Evolutionary conservation across 2,888 invertebrate genomes (phyloP), one percentile per base, ranked within the genome.

Genomic region (Eulithis testata): DNA sequence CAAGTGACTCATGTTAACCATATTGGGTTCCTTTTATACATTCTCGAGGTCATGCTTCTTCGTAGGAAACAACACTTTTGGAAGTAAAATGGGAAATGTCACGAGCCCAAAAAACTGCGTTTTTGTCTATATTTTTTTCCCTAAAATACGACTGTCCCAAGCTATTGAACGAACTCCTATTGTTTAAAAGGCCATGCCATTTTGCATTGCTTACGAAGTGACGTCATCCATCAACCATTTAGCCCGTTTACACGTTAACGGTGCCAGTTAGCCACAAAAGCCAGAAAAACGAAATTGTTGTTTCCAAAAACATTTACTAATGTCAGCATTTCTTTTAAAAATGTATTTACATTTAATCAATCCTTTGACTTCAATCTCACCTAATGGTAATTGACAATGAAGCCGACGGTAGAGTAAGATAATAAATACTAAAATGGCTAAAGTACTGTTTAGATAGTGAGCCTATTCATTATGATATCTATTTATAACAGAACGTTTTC

Each of bases 141-240:
- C 8, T 45, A 53, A 61, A 61, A 12, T 55, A 62, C 50, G 50
- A 50, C 40, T 52, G 56, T 12, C 40, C 57, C n/a, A 57, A 6
- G 8, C 56, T 27, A 63, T 63, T 63, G 49, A 58, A 37, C 11
- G 14, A 21, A 47, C 12, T 12, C 31, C 61, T 68, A 72, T 78
- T 79, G 75, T 78, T 76, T 79, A 73, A 73, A 77, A 76, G 73
- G 73, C 75, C 72, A 74, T 72, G 71, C 67, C 77, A 79, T 80
- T 79, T 73, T 68, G 75, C 75, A 76, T 77, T 73, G 71, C 73
- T 77, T 77, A 72, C 73, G 69, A 71, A 69, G 66, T 81, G 79
- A 76, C 74, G 75, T 82, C 78, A 79, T 70, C 71, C 51, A 68
- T 70, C 54, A 63, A 21, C 21, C 21, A 21, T 21, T 40, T 47